phyloP scores from a whole-genome alignment of 2,888 invertebrate species.

The Adelphocoris suturalis region DNA sequence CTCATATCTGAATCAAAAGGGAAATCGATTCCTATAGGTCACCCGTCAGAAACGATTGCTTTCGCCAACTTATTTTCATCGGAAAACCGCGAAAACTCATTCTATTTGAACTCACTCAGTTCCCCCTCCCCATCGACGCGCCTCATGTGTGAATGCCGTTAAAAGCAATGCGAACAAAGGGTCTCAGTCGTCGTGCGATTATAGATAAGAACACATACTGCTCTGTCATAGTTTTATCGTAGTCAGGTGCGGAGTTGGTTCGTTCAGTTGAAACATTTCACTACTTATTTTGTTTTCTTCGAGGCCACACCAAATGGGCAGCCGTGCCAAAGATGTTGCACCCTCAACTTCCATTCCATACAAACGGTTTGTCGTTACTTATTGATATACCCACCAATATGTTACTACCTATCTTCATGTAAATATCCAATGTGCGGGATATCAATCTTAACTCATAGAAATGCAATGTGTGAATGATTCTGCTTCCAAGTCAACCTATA shows the following conservation, averaged over 20 bases:
- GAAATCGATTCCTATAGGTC: neutral
- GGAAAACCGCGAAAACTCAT: constrained; percentile 21
- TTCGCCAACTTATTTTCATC: neutral
- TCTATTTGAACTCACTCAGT: constrained; percentile 7
- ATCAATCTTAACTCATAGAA: no score
- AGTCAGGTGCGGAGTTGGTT: neutral
- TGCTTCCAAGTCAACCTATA: no score
- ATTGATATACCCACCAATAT: no score
- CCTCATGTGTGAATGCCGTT: neutral
- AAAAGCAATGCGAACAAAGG: constrained; percentile 30
- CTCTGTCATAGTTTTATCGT: neutral
- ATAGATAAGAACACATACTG: neutral
- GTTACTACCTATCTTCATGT: no score
- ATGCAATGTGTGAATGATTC: no score
- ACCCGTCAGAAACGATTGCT: constrained; percentile 18
- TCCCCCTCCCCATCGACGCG: neutral
- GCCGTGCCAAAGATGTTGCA: neutral
- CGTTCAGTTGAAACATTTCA: neutral
- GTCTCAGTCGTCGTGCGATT: constrained; percentile 13
- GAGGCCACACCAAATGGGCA: no score
- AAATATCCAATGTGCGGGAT: no score
- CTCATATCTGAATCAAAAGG: neutral
- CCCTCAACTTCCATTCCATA: neutral
- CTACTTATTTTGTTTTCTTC: no score
- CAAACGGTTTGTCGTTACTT: neutral